Evolutionary conservation across 2,888 invertebrate genomes (phyloP), one percentile per base, ranked within the genome.

Genomic region (Drosophila ochracea): DNA sequence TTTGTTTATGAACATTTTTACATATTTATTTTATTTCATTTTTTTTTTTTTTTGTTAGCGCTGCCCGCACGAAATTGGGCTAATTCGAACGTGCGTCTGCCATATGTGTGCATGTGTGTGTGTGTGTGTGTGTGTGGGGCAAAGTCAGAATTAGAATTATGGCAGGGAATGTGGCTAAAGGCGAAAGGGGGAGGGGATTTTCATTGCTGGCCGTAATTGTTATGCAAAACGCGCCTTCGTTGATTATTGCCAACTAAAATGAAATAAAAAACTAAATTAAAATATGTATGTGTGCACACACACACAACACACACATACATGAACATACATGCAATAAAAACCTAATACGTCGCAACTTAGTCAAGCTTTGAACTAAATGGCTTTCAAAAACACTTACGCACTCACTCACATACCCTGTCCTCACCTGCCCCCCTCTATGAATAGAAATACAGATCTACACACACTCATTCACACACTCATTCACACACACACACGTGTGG

Each of bases 191-290:
- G 43, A 10, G 16, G 52, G 50, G 52, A 39, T 73, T 75, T 77
- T 78, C 84, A 83, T 88, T 86, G 67, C 76, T 68, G 68, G 67
- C 64, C 66, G 67, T 84, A 84, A 80, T 91, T 90, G 80, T 79
- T 83, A 90, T 90, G 91, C 90, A 70, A 82, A 84, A 64, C 87
- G 83, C 87, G 76, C 68, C 76, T 75, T 76, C 60, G 67, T 82
- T 84, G 91, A 91, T 91, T 91, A 90, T 91, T 90, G 90, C 91
- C 91, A 91, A 90, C 91, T 91, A 82, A 86, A 90, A 83, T 85
- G 82, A 91, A 90, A 88, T 91, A 86, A 86, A 92, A 88, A 84
- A 79, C 78, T 68, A 79, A 92, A 89, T 82, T 82, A 77, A 88
- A 78, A 84, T 73, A 70, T 61, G 43, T 70, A 52, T 62, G 59